Evolutionary conservation across 1,140 invertebrate genomes (phyloP).

Genomic region (Pseudomyrmex gracilis): DNA sequence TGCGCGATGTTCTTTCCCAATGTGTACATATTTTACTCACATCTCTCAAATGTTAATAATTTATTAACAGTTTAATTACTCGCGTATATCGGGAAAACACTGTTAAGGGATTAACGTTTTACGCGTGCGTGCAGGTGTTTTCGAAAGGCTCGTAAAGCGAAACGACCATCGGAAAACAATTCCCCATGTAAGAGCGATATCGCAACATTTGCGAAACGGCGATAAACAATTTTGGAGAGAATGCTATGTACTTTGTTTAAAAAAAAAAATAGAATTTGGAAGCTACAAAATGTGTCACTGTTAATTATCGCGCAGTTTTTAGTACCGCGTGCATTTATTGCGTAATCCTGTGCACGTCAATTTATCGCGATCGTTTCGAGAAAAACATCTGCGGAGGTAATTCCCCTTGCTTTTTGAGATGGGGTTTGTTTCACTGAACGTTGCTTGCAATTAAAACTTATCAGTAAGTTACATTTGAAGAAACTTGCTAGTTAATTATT

Average conservation of each 20-base stretch:
- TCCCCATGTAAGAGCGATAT: slow-evolving; percentile 4
- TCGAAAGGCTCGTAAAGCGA: slow-evolving; percentile 42
- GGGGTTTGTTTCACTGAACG: background rate
- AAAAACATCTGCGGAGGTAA: background rate
- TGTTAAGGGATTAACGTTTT: slow-evolving; percentile 17
- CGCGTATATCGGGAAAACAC: slow-evolving; percentile 1
- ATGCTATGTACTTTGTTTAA: background rate
- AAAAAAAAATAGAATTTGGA: slow-evolving; percentile 3
- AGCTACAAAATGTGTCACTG: slow-evolving; percentile 9
- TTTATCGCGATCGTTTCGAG: background rate
- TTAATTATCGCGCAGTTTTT: slow-evolving; percentile 19
- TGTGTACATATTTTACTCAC: background rate
- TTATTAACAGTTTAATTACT: slow-evolving; percentile 15
- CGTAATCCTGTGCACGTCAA: background rate
- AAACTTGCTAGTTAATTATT: slow-evolving; percentile 39
- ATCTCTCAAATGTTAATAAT: slow-evolving; percentile 31
- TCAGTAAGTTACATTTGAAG: slow-evolving; percentile 32
- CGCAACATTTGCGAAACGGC: slow-evolving; percentile 17
- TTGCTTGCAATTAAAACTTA: slow-evolving; percentile 19
- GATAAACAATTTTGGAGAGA: slow-evolving; percentile 28
- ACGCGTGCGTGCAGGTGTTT: slow-evolving; percentile 30
- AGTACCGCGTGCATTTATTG: background rate
- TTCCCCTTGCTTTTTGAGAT: background rate
- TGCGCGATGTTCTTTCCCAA: too few species aligned
- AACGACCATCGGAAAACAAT: slow-evolving; percentile 46